Percentiles rank a stretch among this genome's conserved stretches.
Evolutionary conservation across 2,888 invertebrate genomes (phyloP).

Genomic region (Rhogogaster chlorosoma): DNA sequence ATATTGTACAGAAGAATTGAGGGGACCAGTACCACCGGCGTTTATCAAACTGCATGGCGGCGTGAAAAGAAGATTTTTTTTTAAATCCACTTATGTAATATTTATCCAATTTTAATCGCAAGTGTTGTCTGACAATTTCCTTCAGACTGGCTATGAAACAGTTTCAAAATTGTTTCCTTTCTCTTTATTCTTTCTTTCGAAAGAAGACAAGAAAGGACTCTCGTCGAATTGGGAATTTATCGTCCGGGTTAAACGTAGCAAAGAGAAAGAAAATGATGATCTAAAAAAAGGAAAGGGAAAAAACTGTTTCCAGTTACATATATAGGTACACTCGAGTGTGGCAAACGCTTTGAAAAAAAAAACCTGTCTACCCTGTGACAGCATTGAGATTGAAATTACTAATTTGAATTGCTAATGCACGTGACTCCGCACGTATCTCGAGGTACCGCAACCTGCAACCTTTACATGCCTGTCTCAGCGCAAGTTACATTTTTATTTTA

Average conservation of each 20-base stretch:
- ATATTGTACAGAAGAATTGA: too few relatives aligned
- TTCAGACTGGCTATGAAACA: background rate
- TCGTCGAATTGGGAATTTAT: background rate
- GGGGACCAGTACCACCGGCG: background rate
- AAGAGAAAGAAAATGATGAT: background rate
- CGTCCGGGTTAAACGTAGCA: background rate
- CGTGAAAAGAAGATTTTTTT: background rate
- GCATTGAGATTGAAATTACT: constrained; percentile 35
- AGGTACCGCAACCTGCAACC: background rate
- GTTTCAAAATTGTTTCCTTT: background rate
- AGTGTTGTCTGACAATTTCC: background rate
- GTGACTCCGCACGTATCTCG: background rate
- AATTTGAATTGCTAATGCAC: constrained; percentile 16
- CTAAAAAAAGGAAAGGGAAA: background rate
- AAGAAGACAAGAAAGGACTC: background rate
- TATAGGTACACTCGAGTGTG: background rate
- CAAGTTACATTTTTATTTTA: background rate
- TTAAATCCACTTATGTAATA: background rate
- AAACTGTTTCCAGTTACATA: background rate
- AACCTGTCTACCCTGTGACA: constrained; percentile 20
- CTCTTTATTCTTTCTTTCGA: background rate
- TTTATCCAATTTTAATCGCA: background rate
- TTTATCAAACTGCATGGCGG: background rate
- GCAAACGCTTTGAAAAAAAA: constrained; percentile 5
- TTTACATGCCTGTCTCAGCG: background rate